Percentiles rank a stretch among this genome's conserved stretches.
Conservation (phyloP, 1,140 invertebrate genomes). For the Pseudachorutes palmiensis region DNA sequence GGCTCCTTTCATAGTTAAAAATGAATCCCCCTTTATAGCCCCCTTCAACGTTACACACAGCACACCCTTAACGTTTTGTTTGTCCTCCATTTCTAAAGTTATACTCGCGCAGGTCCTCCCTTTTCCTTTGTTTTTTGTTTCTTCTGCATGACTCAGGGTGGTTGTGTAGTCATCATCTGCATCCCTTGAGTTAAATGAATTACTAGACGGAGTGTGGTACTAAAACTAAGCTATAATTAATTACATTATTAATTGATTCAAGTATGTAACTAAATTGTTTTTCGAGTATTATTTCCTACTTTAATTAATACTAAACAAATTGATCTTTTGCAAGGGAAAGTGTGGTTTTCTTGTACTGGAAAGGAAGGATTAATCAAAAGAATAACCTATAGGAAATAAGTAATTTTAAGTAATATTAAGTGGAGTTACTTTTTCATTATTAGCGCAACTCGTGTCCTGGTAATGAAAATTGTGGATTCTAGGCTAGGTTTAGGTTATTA, state of each 20-base stretch:
- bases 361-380: background rate
- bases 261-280: background rate
- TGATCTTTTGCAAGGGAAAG: background rate
- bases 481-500: background rate
- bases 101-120: no score
- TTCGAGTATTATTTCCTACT: background rate
- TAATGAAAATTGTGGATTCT: background rate
- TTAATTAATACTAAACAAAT: background rate
- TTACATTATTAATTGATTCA: background rate
- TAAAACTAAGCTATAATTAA: background rate
- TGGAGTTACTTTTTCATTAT: background rate
- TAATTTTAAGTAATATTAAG: background rate
- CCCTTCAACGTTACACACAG: no score
- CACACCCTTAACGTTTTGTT: no score
- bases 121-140: no score
- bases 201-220: background rate
- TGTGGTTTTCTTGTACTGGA: no score
- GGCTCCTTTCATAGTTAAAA: no score
- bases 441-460: background rate
- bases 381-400: background rate
- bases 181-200: background rate
- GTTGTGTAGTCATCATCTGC: background rate
- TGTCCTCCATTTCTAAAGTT: no score
- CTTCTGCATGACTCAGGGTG: no score
- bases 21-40: no score